Evolutionary conservation across 2,113 vertebrate species (phyloP).

Genomic region (Campylomormyrus tamandua): DNA sequence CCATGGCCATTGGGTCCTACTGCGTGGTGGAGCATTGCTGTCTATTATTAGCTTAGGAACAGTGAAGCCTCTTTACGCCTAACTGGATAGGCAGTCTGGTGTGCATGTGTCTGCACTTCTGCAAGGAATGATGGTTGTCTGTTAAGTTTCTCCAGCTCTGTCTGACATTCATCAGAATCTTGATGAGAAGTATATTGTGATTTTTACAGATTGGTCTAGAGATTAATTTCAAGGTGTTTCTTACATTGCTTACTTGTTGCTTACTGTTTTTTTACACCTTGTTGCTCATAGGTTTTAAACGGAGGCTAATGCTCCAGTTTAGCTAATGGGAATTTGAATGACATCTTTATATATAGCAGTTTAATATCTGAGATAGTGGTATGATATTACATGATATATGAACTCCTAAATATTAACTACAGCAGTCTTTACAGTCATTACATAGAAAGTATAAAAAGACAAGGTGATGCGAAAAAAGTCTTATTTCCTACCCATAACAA

Average conservation of each 20-base stretch:
- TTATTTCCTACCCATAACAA: not conserved
- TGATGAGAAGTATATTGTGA: not conserved
- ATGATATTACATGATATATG: not conserved
- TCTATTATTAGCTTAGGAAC: constrained; percentile 66
- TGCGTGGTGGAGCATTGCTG: constrained; percentile 36
- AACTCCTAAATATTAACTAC: not conserved
- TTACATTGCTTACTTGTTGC: not conserved
- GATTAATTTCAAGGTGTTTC: not conserved
- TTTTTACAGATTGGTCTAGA: not conserved
- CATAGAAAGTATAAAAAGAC: not conserved
- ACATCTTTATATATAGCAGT: not conserved
- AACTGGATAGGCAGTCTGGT: constrained; percentile 58
- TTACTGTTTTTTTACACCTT: constrained; percentile 16
- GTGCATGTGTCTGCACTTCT: constrained; percentile 51
- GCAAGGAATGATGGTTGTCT: constrained; percentile 39
- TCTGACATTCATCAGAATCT: not conserved
- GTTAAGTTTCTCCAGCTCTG: not conserved
- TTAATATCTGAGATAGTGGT: not conserved
- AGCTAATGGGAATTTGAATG: not conserved
- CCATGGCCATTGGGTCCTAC: constrained; percentile 20
- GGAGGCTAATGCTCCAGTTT: not conserved
- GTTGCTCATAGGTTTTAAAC: not conserved
- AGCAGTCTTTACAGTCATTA: not conserved
- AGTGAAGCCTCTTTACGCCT: constrained; percentile 70
- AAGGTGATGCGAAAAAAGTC: not conserved